A percentile compares a stretch with the other conserved stretches of the same genome.
Conservation (phyloP, 2,797 vertebrate species). For the Hypotaenidia okinawae region DNA sequence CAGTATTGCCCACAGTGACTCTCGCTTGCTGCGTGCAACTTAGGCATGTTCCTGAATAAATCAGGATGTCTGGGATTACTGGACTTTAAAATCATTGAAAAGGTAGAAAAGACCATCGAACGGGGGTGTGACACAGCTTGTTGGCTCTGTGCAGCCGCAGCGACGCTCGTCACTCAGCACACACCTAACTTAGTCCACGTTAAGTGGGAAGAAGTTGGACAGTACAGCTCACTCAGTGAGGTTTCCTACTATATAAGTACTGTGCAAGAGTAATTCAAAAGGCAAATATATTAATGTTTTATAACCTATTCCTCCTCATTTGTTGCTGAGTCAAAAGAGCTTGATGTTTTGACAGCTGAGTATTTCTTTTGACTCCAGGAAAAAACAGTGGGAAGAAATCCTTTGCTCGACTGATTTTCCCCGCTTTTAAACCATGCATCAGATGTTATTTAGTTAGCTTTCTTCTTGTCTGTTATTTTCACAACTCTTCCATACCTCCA, state of each 20-base stretch:
- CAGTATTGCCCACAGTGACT: not conserved
- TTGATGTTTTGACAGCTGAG: slow-evolving; percentile 63
- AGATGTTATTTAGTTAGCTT: not conserved
- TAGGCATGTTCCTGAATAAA: not conserved
- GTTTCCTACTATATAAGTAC: slow-evolving; percentile 5
- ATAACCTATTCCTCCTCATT: slow-evolving; percentile 41
- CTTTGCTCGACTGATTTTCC: not conserved
- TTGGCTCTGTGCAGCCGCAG: not conserved
- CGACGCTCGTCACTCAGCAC: not conserved
- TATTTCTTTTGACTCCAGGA: not conserved
- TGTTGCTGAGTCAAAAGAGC: slow-evolving; percentile 37
- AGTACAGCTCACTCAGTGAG: not conserved
- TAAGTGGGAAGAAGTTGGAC: not conserved
- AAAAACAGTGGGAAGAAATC: slow-evolving; percentile 1
- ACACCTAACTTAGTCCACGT: not conserved
- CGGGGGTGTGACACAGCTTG: not conserved
- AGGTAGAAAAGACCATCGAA: not conserved
- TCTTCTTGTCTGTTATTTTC: not conserved
- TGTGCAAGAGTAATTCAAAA: slow-evolving; percentile 41
- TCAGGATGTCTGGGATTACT: not conserved
- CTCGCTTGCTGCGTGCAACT: not conserved
- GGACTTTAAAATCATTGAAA: not conserved
- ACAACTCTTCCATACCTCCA: not conserved
- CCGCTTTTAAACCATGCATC: not conserved
- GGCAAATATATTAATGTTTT: not conserved